A percentile compares a stretch with the other conserved stretches of the same genome.
Evolutionary conservation across 2,113 vertebrate species (phyloP).

Genomic region (Otocyon megalotis): DNA sequence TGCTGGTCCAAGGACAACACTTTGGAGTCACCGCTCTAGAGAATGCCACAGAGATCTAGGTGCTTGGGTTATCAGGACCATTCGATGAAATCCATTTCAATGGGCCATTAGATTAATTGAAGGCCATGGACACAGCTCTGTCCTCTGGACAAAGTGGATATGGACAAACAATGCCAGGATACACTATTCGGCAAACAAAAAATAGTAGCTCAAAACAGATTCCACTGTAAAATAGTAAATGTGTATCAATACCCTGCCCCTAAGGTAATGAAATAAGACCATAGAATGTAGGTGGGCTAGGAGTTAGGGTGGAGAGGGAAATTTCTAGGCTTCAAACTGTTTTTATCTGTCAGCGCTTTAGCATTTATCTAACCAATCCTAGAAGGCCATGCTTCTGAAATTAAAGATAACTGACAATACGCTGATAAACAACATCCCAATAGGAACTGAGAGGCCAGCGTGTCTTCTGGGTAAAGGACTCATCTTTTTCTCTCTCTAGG

Average conservation of each 20-base stretch:
- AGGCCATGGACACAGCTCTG: background rate
- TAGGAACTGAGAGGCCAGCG: background rate
- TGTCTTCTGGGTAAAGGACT: background rate
- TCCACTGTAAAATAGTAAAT: background rate
- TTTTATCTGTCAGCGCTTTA: background rate
- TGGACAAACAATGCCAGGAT: background rate
- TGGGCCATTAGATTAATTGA: background rate
- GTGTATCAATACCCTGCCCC: background rate
- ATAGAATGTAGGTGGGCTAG: background rate
- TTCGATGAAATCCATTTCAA: background rate
- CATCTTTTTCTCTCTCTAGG: background rate
- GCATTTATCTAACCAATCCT: background rate
- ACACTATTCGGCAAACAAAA: background rate
- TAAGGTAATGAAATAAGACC: background rate
- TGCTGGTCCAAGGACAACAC: background rate
- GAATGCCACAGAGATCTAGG: background rate
- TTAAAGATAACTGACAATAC: background rate
- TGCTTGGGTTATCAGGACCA: background rate
- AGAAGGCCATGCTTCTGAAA: background rate
- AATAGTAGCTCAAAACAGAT: background rate
- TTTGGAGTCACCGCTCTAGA: background rate
- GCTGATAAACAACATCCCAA: background rate
- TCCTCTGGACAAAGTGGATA: background rate
- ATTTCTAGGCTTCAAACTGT: background rate
- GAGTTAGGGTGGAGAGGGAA: background rate